These are phyloP conservation scores for Creontiades dilutus DNA, from an alignment of 2,888 invertebrate genomes.

Conservation along the genomic window DNA sequence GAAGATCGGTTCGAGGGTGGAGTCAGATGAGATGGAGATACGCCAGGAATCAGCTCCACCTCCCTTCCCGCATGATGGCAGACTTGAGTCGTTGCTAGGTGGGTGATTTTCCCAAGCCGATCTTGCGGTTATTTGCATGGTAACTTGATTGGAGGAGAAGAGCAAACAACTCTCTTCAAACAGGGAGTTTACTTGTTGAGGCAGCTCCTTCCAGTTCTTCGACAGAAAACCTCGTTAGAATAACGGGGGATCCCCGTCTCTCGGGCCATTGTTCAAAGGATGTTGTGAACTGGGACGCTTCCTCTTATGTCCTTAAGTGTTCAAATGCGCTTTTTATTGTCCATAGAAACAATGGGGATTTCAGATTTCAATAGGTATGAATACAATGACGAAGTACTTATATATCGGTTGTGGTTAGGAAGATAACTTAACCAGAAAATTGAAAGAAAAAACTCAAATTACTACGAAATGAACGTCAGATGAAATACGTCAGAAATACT, in stretches of 20 bases:
- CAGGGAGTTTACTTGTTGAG: conserved; percentile 39
- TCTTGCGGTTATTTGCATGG: conserved; percentile 32
- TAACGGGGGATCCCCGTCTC: neutral
- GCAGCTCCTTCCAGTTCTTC: neutral
- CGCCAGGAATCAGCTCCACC: neutral
- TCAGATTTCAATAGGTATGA: too few species aligned
- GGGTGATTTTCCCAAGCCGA: conserved; percentile 37
- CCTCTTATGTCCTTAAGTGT: neutral
- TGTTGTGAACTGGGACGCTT: conserved; percentile 11
- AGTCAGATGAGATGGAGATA: neutral
- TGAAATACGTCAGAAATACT: too few species aligned
- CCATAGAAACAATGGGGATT: too few species aligned
- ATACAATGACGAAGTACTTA: too few species aligned
- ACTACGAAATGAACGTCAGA: too few species aligned
- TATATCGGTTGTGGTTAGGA: too few species aligned
- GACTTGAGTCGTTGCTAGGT: conserved; percentile 23
- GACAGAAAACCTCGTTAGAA: conserved; percentile 12
- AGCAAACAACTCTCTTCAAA: conserved; percentile 29
- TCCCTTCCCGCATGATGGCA: neutral
- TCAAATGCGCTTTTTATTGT: too few species aligned
- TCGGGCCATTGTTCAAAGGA: neutral
- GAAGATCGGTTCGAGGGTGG: neutral
- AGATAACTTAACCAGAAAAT: too few species aligned
- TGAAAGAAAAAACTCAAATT: too few species aligned
- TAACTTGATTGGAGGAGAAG: neutral